Conservation (phyloP, 2,113 vertebrate genomes). For the Labeo rohita region DNA sequence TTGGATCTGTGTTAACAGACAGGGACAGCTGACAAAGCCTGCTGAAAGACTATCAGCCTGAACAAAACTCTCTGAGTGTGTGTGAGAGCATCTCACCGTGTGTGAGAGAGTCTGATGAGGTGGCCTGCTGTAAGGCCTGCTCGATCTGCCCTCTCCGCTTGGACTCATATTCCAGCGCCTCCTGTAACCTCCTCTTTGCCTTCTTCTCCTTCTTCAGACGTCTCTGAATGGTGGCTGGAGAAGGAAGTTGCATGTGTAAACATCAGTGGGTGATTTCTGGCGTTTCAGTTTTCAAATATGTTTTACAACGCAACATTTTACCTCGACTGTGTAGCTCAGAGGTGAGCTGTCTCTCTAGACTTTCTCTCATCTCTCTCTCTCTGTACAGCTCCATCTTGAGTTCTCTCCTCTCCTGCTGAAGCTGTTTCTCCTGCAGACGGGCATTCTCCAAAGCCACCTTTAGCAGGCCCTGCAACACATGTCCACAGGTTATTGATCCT, state of each 20-base stretch:
- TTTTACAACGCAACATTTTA: constrained; percentile 59
- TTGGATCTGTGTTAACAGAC: constrained; percentile 38
- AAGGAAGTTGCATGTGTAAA: constrained; percentile 65
- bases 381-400: constrained; percentile 98
- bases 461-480: constrained; percentile 84
- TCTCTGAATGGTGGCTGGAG: constrained; percentile 85
- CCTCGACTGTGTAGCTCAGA: constrained; percentile 96
- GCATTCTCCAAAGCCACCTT: constrained; percentile 98
- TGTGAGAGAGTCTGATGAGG: constrained; percentile 48
- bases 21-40: constrained; percentile 66
- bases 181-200: constrained; percentile 90
- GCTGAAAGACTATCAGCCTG: constrained; percentile 71
- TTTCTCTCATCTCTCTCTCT: constrained; percentile 94
- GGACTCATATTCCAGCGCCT: constrained; percentile 87
- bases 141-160: constrained; percentile 87
- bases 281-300: neutral
- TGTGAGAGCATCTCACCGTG: constrained; percentile 49
- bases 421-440: constrained; percentile 94
- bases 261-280: constrained; percentile 5
- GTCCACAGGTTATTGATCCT: neutral
- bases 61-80: constrained; percentile 70
- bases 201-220: constrained; percentile 91
- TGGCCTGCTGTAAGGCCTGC: constrained; percentile 73
- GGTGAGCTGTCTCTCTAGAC: constrained; percentile 92
- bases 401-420: constrained; percentile 94